Base-by-base conservation (phyloP, 2,888 invertebrate species). In the Nomada flava region DNA sequence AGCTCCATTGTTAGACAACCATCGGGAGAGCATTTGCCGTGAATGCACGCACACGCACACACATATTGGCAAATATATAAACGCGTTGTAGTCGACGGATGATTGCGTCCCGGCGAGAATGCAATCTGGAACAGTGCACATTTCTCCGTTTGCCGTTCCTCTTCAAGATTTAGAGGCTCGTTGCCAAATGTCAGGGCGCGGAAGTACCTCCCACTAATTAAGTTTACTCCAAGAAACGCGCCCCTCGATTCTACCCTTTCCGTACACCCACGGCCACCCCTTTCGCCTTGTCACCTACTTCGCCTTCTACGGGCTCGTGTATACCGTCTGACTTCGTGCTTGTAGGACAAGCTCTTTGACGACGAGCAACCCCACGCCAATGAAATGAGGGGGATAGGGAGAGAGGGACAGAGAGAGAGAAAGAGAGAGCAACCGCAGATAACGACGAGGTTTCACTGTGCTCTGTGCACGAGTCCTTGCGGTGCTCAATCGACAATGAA, bases 141-240 rank as follows among this genome's bases (percentile, higher is more conserved):
- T 79, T 82, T 78, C 53, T 64, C 73, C 78, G 74, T 78, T 82
- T 68, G 74, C 76, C 85, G 87, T 86, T 86, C 79, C 84, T 87
- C 86, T 86, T 86, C 84, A 83, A 89, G 90, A 90, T 90, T 90
- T 90, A 90, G 88, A 84, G 87, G 86, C 86, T 89, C 90, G 87
- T 90, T 90, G 90, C 89, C 90, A 90, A 90, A 90, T 90, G 90
- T 89, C 90, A 89, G 90, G 84, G 84, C 74, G 64, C 79, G 79
- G 83, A 60, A 86, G 87, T 83, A 78, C 89, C 87, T 87, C 89
- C 89, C 83, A 88, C 90, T 90, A 90, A 90, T 90, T 90, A 90
- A 90, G 90, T 90, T 90, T 90, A 88, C 89, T 89, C 88, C 88
- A 89, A 88, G 90, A 85, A 89, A 89, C 75, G 81, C 80, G 64